Evolutionary conservation across 2,888 invertebrate genomes (phyloP), one percentile per base, ranked within the genome.

Genomic region (Eilema sororculum): DNA sequence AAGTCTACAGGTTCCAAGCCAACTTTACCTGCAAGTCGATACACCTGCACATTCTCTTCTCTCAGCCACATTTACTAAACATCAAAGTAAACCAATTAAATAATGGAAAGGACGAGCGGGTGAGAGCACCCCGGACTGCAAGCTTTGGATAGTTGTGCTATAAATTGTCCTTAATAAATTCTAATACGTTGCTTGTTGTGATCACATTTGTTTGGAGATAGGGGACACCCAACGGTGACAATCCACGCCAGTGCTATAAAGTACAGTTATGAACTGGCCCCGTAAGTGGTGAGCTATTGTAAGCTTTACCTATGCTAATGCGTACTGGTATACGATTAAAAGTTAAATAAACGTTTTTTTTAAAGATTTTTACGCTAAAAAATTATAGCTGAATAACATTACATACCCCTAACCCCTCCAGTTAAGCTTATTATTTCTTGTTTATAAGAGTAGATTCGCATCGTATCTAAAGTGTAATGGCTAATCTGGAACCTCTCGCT

Each of bases 221-320:
- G 52, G 20, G 8, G 52, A n/a, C 52, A n/a, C n/a, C 52, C n/a
- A 52, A 52, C 52, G n/a, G 5, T 6, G 52, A 52, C 8, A 52
- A 20, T 46, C 46, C 46, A 46, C 6, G 52, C 52, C 52, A 52
- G 6, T 52, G 20, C 52, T n/a, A 52, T 52, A 52, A 52, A 52
- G 52, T n/a, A 52, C 52, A 52, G 52, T 52, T n/a, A n/a, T 52
- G 52, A 52, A 52, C 52, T n/a, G 52, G n/a, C 52, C 52, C 20
- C 9, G 52, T 52, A 52, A n/a, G 52, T 52, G n/a, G n/a, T 52
- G 52, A 52, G 6, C 52, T 52, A n/a, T 52, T 52, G n/a, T 52
- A 52, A 52, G 9, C 52, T n/a, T n/a, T 37, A 37, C 33, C 1
- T 52, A 52, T 52, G 52, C 52, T n/a, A 52, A n/a, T 52, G 5